Conservation (phyloP, 53 echinoderm and acorn worm species). For the Crossaster papposus region DNA sequence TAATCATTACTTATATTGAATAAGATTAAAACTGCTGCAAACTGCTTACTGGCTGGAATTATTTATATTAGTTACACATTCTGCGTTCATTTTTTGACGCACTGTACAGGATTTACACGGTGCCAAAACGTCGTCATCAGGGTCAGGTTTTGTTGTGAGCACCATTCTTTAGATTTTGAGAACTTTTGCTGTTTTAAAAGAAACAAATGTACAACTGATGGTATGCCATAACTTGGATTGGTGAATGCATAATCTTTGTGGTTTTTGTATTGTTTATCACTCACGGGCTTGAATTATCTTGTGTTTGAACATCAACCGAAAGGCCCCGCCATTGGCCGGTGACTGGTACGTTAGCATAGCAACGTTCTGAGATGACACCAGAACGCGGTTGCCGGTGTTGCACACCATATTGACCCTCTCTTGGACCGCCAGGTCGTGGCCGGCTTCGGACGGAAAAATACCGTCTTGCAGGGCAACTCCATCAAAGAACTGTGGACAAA, state of each 20-base stretch:
- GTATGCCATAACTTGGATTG: too few relatives aligned
- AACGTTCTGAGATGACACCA: conserved; percentile 78
- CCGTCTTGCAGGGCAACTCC: conserved; percentile 83
- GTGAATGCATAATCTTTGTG: background rate
- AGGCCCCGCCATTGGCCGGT: background rate
- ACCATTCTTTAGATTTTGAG: too few relatives aligned
- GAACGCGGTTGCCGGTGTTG: conserved; percentile 54
- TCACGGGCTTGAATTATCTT: conserved; percentile 58
- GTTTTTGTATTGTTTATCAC: conserved; percentile 1
- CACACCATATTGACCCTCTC: conserved; percentile 72
- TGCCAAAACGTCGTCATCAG: too few relatives aligned
- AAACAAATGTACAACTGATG: too few relatives aligned
- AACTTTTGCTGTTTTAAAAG: too few relatives aligned
- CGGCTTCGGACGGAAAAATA: conserved; percentile 67
- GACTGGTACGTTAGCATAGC: conserved; percentile 87
- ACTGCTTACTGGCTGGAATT: too few relatives aligned
- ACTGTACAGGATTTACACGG: too few relatives aligned
- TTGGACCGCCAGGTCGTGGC: conserved; percentile 66
- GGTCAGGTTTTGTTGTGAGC: too few relatives aligned
- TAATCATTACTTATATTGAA: too few relatives aligned
- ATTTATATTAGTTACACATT: too few relatives aligned
- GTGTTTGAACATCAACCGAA: conserved; percentile 44
- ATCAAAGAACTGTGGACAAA: conserved; percentile 77
- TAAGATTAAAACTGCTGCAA: too few relatives aligned
- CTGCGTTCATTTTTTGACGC: too few relatives aligned